phyloP scores from a whole-genome alignment of 2,113 vertebrate species.

The Uria lomvia region DNA sequence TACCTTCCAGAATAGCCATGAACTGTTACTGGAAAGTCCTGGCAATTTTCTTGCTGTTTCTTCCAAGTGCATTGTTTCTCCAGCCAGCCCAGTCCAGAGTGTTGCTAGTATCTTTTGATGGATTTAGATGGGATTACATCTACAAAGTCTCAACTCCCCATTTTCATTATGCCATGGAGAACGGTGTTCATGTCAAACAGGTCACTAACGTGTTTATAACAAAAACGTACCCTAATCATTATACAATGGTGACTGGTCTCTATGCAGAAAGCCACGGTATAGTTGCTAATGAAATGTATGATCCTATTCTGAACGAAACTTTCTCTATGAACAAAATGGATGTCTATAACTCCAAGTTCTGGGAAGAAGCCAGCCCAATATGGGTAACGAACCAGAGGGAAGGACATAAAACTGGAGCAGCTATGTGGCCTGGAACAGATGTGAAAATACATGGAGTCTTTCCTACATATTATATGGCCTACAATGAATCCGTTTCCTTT shows the following conservation, averaged over 20 bases:
- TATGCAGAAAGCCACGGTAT: conserved; percentile 87
- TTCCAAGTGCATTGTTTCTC: not conserved
- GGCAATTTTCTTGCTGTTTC: not conserved
- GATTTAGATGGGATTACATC: conserved; percentile 92
- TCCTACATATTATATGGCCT: conserved; percentile 80
- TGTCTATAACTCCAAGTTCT: conserved; percentile 82
- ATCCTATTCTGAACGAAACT: conserved; percentile 78
- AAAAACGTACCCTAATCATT: conserved; percentile 90
- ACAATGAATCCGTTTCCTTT: conserved; percentile 83
- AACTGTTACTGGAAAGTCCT: not conserved
- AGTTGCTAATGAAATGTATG: conserved; percentile 90
- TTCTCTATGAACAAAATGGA: conserved; percentile 83
- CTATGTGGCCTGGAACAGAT: conserved; percentile 93
- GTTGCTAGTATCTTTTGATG: conserved; percentile 89
- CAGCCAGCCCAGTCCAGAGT: conserved; percentile 70
- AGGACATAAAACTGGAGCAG: conserved; percentile 82
- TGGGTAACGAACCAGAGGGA: conserved; percentile 88
- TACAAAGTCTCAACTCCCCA: conserved; percentile 79
- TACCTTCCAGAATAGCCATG: conserved; percentile 32
- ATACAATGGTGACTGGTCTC: conserved; percentile 88
- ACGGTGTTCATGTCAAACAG: conserved; percentile 79
- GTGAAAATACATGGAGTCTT: conserved; percentile 81
- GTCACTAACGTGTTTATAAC: conserved; percentile 87
- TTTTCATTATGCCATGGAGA: conserved; percentile 76
- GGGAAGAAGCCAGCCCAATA: conserved; percentile 86